Conservation (phyloP, 2,888 invertebrate genomes). For the Spilarctia lutea region DNA sequence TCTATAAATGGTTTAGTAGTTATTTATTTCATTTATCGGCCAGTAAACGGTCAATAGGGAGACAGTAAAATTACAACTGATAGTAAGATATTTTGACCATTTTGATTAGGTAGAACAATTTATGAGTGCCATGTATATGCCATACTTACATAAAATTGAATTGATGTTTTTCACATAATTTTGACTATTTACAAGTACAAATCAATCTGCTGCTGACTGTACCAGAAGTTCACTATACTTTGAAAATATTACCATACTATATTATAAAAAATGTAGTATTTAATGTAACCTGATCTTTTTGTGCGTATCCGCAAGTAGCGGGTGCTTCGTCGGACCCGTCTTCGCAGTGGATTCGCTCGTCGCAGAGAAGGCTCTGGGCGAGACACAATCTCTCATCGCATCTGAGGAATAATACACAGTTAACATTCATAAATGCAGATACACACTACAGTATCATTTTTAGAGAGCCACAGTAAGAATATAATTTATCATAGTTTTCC, state of each 20-base stretch:
- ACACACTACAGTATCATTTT: background rate
- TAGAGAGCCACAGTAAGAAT: background rate
- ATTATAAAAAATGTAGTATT: background rate
- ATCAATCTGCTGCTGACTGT: no score
- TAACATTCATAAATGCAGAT: background rate
- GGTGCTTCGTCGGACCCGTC: conserved; percentile 93
- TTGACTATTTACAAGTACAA: no score
- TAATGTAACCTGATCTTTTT: conserved; percentile 65
- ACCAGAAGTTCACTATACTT: background rate
- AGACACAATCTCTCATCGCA: conserved; percentile 92
- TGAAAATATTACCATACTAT: background rate
- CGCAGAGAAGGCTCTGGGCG: conserved; percentile 89
- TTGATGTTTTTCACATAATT: no score
- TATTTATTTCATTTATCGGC: no score
- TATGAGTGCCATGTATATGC: no score
- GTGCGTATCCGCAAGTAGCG: conserved; percentile 85
- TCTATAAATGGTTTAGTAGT: no score
- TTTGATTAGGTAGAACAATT: no score
- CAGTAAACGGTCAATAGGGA: no score
- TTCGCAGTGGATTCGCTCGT: conserved; percentile 92
- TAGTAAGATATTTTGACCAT: no score
- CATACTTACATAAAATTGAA: no score
- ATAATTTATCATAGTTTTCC: no score
- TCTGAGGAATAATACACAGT: conserved; percentile 45
- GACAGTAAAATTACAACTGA: no score